A percentile compares a stretch with the other conserved stretches of the same genome.
Evolutionary conservation across 2,797 vertebrate genomes (phyloP).

Genomic region (Sarcoramphus papa): DNA sequence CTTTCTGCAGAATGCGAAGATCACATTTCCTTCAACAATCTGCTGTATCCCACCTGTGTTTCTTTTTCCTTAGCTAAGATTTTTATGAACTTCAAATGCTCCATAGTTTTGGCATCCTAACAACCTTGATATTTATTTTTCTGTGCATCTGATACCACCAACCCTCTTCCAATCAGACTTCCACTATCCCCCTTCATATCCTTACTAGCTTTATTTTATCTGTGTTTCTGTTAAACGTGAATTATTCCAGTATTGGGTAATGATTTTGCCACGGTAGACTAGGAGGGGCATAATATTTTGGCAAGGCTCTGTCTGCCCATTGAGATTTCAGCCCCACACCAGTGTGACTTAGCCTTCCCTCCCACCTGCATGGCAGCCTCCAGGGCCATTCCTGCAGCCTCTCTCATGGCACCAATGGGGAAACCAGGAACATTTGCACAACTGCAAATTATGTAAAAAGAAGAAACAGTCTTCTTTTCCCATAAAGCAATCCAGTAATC

Average conservation of each 20-base stretch:
- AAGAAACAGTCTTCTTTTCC: not conserved
- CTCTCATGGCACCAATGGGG: fast-evolving
- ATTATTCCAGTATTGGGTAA: not conserved
- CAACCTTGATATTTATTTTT: not conserved
- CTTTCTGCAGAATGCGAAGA: not conserved
- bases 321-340: not conserved
- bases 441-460: not conserved
- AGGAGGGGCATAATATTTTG: not conserved
- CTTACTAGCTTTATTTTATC: not conserved
- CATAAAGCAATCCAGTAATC: not conserved
- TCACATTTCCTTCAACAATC: not conserved
- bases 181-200: not conserved
- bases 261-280: not conserved
- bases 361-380: not conserved
- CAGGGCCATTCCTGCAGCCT: not conserved
- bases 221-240: not conserved
- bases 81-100: not conserved
- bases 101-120: not conserved
- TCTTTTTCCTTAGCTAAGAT: not conserved
- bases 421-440: not conserved
- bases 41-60: not conserved
- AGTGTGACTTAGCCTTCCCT: not conserved
- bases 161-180: not conserved
- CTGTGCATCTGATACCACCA: not conserved
- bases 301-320: not conserved